Percentiles rank a stretch among this genome's conserved stretches.
These are phyloP conservation scores for Ursus arctos DNA, from an alignment of 2,113 vertebrate genomes.

Conservation along the genomic window DNA sequence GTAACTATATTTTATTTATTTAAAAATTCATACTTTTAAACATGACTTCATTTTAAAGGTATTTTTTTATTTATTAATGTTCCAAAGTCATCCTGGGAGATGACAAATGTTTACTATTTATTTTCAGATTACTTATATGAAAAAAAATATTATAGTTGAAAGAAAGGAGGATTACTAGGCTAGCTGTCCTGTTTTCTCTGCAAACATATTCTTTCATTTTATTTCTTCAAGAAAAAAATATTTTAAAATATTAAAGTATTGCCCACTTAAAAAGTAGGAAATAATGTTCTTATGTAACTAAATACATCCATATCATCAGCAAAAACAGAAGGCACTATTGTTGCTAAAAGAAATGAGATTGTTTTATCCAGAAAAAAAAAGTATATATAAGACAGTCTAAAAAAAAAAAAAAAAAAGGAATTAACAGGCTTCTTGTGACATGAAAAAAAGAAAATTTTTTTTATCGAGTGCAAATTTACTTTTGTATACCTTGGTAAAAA, in stretches of 20 bases:
- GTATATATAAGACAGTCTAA: neutral
- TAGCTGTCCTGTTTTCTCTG: neutral
- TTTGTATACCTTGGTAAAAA: neutral
- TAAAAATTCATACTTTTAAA: neutral
- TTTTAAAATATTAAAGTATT: neutral
- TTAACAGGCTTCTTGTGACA: neutral
- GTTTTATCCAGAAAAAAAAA: neutral
- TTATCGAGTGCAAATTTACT: neutral
- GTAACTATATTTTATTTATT: neutral
- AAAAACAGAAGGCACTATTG: neutral
- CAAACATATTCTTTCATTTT: slow-evolving; percentile 3
- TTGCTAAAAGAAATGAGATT: neutral
- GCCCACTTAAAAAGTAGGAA: neutral
- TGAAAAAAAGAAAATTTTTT: neutral
- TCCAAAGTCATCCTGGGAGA: neutral
- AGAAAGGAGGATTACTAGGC: neutral
- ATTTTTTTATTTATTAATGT: neutral
- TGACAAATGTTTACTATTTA: neutral
- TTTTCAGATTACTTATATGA: slow-evolving; percentile 24
- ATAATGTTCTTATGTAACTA: neutral
- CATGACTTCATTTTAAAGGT: neutral
- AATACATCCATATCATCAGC: neutral
- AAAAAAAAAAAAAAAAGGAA: neutral
- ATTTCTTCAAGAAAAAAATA: neutral
- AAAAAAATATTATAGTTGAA: neutral